phyloP scores from a whole-genome alignment of 2,797 vertebrate genomes.

The Sarcoramphus papa region DNA sequence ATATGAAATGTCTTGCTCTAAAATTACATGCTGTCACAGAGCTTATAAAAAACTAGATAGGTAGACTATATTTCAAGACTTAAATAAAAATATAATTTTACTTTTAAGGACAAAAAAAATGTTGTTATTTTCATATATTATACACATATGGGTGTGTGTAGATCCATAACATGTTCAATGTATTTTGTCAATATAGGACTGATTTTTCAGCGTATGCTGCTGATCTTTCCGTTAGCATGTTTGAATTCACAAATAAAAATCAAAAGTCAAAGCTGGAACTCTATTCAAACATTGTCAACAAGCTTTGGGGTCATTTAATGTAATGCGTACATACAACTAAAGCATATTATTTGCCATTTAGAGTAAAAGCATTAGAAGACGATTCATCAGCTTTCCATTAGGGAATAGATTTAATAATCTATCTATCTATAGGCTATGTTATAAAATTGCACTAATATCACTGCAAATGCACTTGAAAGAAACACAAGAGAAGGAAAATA shows the following conservation, averaged over 20 bases:
- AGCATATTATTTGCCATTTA: background rate
- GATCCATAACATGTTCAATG: accelerated
- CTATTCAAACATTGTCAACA: background rate
- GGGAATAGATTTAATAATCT: background rate
- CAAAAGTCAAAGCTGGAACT: background rate
- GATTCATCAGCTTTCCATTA: background rate
- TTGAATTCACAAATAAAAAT: background rate
- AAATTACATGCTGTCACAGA: background rate
- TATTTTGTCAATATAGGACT: background rate
- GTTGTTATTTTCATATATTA: background rate
- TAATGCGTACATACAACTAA: background rate
- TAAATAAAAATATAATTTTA: background rate
- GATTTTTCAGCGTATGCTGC: background rate
- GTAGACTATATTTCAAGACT: background rate
- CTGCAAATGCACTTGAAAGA: background rate
- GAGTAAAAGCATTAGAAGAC: background rate
- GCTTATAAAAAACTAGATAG: background rate
- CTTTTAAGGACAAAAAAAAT: background rate
- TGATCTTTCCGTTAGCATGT: background rate
- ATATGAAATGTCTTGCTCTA: background rate
- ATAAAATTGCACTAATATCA: background rate
- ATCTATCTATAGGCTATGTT: background rate
- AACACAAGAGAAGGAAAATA: background rate
- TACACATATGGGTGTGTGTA: background rate
- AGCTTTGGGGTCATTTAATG: background rate